Evolutionary conservation across 2,113 vertebrate genomes (phyloP), one percentile per base, ranked within the genome.

Genomic region (Parus major): DNA sequence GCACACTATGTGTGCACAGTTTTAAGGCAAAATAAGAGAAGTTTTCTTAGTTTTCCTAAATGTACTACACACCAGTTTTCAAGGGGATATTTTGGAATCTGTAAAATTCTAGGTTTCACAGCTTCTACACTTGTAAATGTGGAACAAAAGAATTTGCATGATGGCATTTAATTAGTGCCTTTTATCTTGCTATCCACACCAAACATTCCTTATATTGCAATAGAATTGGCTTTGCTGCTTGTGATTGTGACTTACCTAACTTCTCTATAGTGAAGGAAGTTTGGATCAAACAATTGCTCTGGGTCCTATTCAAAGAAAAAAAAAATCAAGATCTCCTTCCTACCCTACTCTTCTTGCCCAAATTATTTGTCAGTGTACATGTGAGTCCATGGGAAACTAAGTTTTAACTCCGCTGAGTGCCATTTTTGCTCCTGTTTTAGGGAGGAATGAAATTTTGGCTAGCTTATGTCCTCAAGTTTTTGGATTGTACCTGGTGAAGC

Each of bases 381-480:
- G 25, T 50, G 25, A 73, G 19, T 57, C n/a, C 15, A 6, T 25
- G 53, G 52, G 36, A 75, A 87, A 17, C 4, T 9, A 36, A 53
- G 25, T 47, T 82, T 78, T 84, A n/a, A 36, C n/a, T 70, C 28
- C 39, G 47, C 77, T 91, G 61, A 96, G 39, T 88, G 56, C 22
- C 53, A 27, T 39, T 82, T 94, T 90, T 91, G 61, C 80, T 77
- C 29, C 41, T 92, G 72, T 94, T 94, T 46, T 82, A 99, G 99
- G 99, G 55, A 98, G 99, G 95, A 99, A 99, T 97, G 98, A 99
- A 96, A 99, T 99, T 95, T 79, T 99, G 98, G 97, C 98, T 86
- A 99, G 99, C 81, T 96, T 99, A 53, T 99, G 99, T 85, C 99
- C 99, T 49, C 99, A 99, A 97, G 98, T 99, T 10, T 99, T 99